Evolutionary conservation across 2,113 vertebrate species (phyloP), one percentile per base, ranked within the genome.

Genomic region (Antigone vipio): DNA sequence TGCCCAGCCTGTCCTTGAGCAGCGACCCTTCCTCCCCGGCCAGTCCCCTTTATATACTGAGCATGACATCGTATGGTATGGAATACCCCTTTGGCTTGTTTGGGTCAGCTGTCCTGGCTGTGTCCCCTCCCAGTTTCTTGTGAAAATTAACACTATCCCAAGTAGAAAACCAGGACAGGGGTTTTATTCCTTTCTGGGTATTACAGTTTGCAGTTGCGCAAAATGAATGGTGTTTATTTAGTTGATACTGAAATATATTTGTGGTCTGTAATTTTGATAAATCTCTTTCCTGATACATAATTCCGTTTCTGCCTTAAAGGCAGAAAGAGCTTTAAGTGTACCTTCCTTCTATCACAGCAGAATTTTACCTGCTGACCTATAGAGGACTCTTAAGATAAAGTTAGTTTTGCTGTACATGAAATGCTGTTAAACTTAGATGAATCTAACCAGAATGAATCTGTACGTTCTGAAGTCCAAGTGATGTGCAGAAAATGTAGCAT

Each of bases 291-390:
- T 84, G 55, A 80, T 95, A 66, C 68, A 78, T 91, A 89, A 89
- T 89, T 91, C 69, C 75, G 69, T 82, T 89, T 18, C 56, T 95
- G 80, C 84, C 87, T 68, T 84, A 63, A 81, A 89, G 89, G 87
- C 60, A 95, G 80, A 78, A 89, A 42, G n/a, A 89, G n/a, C 47
- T 93, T 91, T 68, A 74, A 85, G 56, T 32, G 40, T 76, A 16
- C 56, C 5, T 95, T 94, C 75, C 74, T 87, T 95, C 60, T 58
- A 9, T 82, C n/a, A 24, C 85, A 95, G 69, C 21, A 85, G 89
- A 62, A 78, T 92, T 91, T 87, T 94, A 89, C 94, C 84, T 95
- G 56, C 66, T 95, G 89, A 95, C 87, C 89, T 89, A 26, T 72
- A 80, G 91, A 94, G 56, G 60, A 64, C 84, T 88, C 56, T 68